These are phyloP conservation scores for Peromyscus aztecus DNA, from an alignment of 2,797 vertebrate genomes.

Conservation along the genomic window DNA sequence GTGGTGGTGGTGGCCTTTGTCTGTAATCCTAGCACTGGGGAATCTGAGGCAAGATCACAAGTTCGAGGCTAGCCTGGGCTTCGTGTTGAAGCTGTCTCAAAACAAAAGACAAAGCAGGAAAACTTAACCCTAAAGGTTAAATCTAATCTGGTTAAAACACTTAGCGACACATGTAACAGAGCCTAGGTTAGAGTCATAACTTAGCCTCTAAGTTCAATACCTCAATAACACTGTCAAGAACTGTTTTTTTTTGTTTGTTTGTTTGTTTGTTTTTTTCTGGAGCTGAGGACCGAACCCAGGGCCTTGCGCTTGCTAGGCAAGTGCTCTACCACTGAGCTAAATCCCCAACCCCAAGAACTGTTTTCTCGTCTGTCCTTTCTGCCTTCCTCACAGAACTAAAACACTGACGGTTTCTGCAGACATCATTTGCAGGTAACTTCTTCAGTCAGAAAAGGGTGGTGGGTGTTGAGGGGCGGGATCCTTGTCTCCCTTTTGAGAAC, in stretches of 20 bases:
- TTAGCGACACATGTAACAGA: not conserved
- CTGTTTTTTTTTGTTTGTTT: too few species aligned
- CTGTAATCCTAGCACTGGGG: not conserved
- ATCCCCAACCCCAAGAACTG: too few species aligned
- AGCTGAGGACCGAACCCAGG: too few species aligned
- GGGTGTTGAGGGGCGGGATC: too few species aligned
- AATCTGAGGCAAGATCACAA: not conserved
- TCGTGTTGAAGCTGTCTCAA: not conserved
- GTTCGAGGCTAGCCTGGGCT: not conserved
- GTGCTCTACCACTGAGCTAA: too few species aligned
- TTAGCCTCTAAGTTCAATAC: not conserved
- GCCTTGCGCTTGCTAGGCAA: too few species aligned
- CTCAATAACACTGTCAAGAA: not conserved
- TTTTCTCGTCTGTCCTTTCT: not conserved
- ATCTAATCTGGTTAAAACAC: not conserved
- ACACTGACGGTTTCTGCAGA: not conserved
- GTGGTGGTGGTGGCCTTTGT: not conserved
- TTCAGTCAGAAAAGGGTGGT: not conserved
- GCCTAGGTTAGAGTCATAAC: not conserved
- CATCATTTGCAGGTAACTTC: not conserved
- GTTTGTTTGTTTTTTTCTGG: too few species aligned
- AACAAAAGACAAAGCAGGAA: not conserved
- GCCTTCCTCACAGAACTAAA: not conserved
- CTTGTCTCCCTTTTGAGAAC: not conserved
- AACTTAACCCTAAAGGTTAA: not conserved